phyloP scores from a whole-genome alignment of 2,888 invertebrate genomes.

The Noctuana brunneofusca region DNA sequence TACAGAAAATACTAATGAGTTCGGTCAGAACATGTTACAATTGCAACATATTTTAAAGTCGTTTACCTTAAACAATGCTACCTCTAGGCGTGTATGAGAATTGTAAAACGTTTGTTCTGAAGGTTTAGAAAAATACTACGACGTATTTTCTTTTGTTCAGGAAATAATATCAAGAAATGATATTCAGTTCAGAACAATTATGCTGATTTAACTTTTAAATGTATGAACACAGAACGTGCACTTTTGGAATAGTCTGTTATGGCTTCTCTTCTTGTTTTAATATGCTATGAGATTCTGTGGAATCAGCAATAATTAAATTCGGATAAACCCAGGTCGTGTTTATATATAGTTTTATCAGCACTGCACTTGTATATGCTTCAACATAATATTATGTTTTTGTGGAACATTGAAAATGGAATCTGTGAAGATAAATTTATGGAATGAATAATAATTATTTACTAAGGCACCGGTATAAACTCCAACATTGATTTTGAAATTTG shows the following conservation, averaged over 20 bases:
- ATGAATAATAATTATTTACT: not conserved
- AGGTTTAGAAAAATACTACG: slow-evolving; percentile 18
- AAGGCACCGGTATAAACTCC: not conserved
- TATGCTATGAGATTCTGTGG: not conserved
- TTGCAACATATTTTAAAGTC: slow-evolving; percentile 77
- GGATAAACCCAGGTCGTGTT: not conserved
- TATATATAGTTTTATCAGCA: not conserved
- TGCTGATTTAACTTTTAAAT: slow-evolving; percentile 9
- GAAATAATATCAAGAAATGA: slow-evolving; percentile 29
- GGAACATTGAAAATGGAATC: not conserved
- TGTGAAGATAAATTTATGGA: not conserved
- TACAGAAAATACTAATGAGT: slow-evolving; percentile 76
- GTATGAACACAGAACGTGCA: slow-evolving; percentile 1
- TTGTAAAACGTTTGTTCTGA: slow-evolving; percentile 34
- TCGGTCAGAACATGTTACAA: slow-evolving; percentile 72
- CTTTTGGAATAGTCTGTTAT: not conserved
- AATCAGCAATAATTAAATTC: slow-evolving; percentile 2
- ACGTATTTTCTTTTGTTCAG: slow-evolving; percentile 15
- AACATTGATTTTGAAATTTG: not conserved
- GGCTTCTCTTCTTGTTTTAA: not conserved
- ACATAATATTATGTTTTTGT: not conserved
- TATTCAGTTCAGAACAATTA: slow-evolving; percentile 25
- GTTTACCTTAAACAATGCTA: slow-evolving; percentile 72
- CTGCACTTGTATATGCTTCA: not conserved
- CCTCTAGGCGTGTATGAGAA: slow-evolving; percentile 73